Evolutionary conservation across 2,888 invertebrate genomes (phyloP).

Genomic region (Gandaritis pyraliata): DNA sequence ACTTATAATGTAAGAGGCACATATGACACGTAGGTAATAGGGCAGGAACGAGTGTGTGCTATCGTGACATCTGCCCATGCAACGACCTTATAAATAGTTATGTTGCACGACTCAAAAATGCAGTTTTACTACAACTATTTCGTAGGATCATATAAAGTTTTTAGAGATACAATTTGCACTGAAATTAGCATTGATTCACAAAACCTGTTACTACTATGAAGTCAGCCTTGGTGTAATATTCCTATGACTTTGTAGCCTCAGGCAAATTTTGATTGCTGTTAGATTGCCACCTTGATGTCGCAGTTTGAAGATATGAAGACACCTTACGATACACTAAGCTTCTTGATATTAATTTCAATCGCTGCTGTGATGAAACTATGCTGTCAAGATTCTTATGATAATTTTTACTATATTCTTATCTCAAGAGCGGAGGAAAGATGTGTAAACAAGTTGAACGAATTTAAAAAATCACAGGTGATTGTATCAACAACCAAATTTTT

Average conservation of each 20-base stretch:
- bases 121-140: constrained; percentile 17
- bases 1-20: background rate
- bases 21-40: constrained; percentile 7
- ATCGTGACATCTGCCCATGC: constrained; percentile 28
- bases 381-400: constrained; percentile 24
- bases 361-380: constrained; percentile 23
- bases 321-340: constrained; percentile 26
- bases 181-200: constrained; percentile 43
- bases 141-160: constrained; percentile 22
- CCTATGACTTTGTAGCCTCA: constrained; percentile 40
- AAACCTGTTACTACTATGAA: constrained; percentile 43
- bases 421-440: background rate
- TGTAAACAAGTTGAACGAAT: background rate
- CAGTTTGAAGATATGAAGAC: constrained; percentile 38
- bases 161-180: constrained; percentile 34
- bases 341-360: constrained; percentile 21
- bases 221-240: constrained; percentile 45
- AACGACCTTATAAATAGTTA: constrained; percentile 14
- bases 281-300: constrained; percentile 39
- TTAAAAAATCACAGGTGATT: background rate
- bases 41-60: constrained; percentile 18
- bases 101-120: constrained; percentile 7
- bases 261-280: constrained; percentile 38
- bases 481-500: no score
- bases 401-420: constrained; percentile 11